phyloP scores from a whole-genome alignment of 2,888 invertebrate genomes.

The Parochlus steinenii region DNA sequence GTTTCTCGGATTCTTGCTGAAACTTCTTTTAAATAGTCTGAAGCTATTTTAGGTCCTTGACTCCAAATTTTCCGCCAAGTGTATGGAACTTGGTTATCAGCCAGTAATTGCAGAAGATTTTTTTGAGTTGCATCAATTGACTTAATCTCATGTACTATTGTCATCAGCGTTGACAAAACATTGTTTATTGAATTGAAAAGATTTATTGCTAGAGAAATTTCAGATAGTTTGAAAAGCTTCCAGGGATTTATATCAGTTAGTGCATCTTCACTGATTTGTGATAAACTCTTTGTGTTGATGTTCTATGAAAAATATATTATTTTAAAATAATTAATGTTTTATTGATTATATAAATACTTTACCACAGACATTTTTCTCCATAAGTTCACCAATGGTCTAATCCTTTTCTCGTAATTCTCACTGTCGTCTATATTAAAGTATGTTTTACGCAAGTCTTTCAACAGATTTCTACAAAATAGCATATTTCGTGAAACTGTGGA shows the following conservation, averaged over 20 bases:
- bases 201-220: slow-evolving; percentile 1
- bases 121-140: slow-evolving; percentile 16
- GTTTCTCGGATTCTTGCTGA: slow-evolving; percentile 24
- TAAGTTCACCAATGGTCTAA: slow-evolving; percentile 52
- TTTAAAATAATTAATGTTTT: background rate
- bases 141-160: slow-evolving; percentile 16
- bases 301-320: slow-evolving; percentile 17
- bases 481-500: slow-evolving; percentile 26
- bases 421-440: slow-evolving; percentile 21
- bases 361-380: slow-evolving; percentile 64
- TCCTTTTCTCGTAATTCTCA: slow-evolving; percentile 38
- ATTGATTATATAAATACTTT: slow-evolving; percentile 10
- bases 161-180: background rate
- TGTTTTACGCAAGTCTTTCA: slow-evolving; percentile 21
- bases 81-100: slow-evolving; percentile 25
- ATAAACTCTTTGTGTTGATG: slow-evolving; percentile 18
- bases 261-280: slow-evolving; percentile 16
- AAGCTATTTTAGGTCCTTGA: slow-evolving; percentile 22
- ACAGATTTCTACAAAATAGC: slow-evolving; percentile 21
- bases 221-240: slow-evolving; percentile 20
- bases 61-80: slow-evolving; percentile 26
- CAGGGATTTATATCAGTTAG: slow-evolving; percentile 17
- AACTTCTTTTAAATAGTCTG: slow-evolving; percentile 25
- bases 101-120: slow-evolving; percentile 18
- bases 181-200: slow-evolving; percentile 2